Conservation (phyloP, 2,888 invertebrate species). For the Tineola bisselliella region DNA sequence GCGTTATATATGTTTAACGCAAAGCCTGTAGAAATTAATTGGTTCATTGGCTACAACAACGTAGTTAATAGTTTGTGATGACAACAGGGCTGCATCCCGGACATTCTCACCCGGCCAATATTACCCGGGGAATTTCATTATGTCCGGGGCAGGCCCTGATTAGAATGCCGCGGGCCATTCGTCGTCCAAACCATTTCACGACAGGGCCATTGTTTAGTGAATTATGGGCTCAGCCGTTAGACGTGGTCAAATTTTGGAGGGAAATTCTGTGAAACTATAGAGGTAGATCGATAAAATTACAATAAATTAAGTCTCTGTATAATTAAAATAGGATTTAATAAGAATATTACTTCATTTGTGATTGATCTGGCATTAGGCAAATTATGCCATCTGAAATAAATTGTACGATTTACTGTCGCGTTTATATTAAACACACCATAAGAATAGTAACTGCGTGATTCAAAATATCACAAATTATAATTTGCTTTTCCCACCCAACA, state of each 20-base stretch:
- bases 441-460: neutral
- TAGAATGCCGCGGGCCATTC: neutral
- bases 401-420: no score
- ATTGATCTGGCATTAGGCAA: no score
- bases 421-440: no score
- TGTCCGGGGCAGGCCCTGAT: slow-evolving; percentile 21
- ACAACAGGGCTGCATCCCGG: neutral
- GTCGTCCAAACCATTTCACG: neutral
- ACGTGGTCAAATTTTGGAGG: neutral
- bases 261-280: neutral
- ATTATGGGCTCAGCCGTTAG: neutral
- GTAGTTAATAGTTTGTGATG: neutral
- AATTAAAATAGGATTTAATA: no score
- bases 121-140: slow-evolving; percentile 56
- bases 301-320: no score
- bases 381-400: no score
- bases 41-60: neutral
- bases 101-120: neutral
- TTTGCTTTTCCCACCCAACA: no score
- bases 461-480: no score
- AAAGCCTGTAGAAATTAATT: neutral
- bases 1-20: neutral
- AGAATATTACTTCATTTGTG: no score
- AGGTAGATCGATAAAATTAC: no score
- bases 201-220: neutral